Conservation (phyloP, 1,140 invertebrate species). For the Cylas formicarius region DNA sequence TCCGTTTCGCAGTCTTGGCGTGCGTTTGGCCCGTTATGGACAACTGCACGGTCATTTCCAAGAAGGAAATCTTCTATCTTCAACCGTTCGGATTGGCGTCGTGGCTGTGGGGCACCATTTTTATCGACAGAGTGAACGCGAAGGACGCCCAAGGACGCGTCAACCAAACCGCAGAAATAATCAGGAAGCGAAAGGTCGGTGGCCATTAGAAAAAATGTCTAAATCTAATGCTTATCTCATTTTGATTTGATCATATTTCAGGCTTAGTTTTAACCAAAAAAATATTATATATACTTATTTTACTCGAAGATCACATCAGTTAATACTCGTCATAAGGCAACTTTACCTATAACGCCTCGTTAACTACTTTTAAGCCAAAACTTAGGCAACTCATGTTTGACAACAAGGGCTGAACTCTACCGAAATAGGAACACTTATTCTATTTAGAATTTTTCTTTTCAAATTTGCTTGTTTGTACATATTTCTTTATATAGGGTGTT, state of each 20-base stretch:
- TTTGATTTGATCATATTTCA: neutral
- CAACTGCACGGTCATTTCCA: constrained; percentile 68
- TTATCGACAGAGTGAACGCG: constrained; percentile 68
- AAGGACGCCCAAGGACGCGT: constrained; percentile 62
- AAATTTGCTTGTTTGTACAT: too few species aligned
- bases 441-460: too few species aligned
- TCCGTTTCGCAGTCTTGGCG: constrained; percentile 68
- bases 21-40: constrained; percentile 74
- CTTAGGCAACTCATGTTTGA: too few species aligned
- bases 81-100: constrained; percentile 76
- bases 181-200: constrained; percentile 43
- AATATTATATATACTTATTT: constrained; percentile 2
- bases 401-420: too few species aligned
- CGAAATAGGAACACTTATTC: too few species aligned
- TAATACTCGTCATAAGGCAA: too few species aligned
- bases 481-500: too few species aligned
- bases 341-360: too few species aligned
- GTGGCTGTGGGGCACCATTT: constrained; percentile 84
- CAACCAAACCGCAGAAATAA: constrained; percentile 63
- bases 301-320: too few species aligned
- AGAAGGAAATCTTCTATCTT: constrained; percentile 73
- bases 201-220: neutral
- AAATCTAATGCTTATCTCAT: neutral
- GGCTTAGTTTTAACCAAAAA: constrained; percentile 5
- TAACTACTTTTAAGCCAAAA: too few species aligned